Base-by-base conservation (phyloP, 2,113 vertebrate genomes). In the Anolis sagrei region DNA sequence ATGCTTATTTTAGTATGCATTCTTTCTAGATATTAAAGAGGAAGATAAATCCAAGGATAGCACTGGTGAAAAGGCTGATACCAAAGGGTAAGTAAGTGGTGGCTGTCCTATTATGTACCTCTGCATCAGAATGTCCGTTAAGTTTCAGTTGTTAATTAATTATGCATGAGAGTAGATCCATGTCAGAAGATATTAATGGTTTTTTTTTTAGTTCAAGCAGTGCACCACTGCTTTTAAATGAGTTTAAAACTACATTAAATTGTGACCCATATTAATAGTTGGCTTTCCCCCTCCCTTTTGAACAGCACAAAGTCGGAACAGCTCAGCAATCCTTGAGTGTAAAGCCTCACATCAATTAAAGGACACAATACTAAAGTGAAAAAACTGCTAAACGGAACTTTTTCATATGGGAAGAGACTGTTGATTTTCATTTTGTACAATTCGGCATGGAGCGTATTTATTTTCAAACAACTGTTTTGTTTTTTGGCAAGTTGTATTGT, bases 41-140 rank as follows among this genome's bases (percentile, higher is more conserved):
- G 98, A 99, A 86, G 98, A 99, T 87, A 98, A 98, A 94, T 92
- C 95, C 29, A 98, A 98, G 95, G 98, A 99, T 89, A 95, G 79
- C 91, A 96, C 93, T 92, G 94, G 95, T 90, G 98, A 98, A 90
- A 98, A 98, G 93, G 95, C 95, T 73, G 97, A 98, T 13, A 87
- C 96, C 91, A 98, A 98, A 97, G 97, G 97, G 98, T 98, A 97
- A 95, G 82, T 81, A 89, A 81, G 66, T 69, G 79, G 32, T 54
- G 34, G 32, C 64, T 87, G 66, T 73, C 82, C 61, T 72, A 19
- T 25, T 54, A 74, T 64, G 14, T 76, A 1, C 10, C n/a, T 14
- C 58, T 11, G 83, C 83, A 87, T 66, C 83, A 82, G 1, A 74
- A 2, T 29, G n/a, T 79, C 87, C 51, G 29, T 83, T 86, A 86